A percentile compares a stretch with the other conserved stretches of the same genome.
phyloP scores from a whole-genome alignment of 2,888 invertebrate genomes.

The Heliconius aoede region DNA sequence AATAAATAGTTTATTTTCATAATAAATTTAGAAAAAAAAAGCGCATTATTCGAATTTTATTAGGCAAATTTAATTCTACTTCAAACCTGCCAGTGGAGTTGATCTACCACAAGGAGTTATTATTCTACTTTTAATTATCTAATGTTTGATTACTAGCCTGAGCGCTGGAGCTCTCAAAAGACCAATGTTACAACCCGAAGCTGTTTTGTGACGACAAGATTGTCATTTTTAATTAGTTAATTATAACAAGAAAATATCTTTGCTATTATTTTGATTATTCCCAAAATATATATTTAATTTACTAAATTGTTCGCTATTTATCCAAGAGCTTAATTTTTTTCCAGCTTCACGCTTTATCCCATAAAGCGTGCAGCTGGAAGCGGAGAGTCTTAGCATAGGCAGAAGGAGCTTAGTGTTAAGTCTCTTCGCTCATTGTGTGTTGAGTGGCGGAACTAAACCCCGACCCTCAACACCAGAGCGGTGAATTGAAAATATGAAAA shows the following conservation, averaged over 20 bases:
- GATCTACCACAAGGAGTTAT: background rate
- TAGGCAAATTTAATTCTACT: background rate
- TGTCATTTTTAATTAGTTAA: no score
- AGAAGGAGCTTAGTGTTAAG: no score
- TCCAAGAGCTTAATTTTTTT: background rate
- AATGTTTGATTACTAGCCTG: conserved; percentile 11
- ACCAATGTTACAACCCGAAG: background rate
- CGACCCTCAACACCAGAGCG: no score
- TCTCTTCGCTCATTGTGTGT: no score
- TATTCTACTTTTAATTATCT: conserved; percentile 13
- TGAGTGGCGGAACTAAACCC: no score
- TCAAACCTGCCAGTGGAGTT: background rate
- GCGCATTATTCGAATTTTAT: background rate
- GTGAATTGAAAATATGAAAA: no score
- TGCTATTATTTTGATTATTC: background rate
- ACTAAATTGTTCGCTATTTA: background rate
- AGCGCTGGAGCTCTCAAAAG: background rate
- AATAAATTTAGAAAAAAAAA: no score
- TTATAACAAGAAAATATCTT: background rate
- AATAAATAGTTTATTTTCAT: background rate
- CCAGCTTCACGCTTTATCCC: no score
- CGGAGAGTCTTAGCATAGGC: no score
- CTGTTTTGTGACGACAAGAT: background rate
- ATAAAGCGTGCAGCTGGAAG: no score
- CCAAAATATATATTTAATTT: background rate